Evolutionary conservation across 2,797 vertebrate genomes (phyloP).

Genomic region (Muscicapa striata): DNA sequence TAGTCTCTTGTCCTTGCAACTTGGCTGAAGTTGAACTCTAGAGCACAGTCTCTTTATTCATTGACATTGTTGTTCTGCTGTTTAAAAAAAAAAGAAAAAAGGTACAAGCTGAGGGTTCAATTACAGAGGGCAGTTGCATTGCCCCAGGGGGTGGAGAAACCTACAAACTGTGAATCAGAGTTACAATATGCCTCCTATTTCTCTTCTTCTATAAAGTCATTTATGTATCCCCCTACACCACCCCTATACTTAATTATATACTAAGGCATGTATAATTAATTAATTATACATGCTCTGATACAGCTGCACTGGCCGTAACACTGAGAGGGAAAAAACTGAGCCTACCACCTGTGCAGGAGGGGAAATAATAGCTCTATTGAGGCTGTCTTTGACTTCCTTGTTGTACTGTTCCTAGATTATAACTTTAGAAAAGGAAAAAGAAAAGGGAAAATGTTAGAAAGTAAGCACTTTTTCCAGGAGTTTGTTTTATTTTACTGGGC

Average conservation of each 20-base stretch:
- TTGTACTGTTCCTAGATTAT: background rate
- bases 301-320: conserved; percentile 30
- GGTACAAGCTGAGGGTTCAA: conserved; percentile 4
- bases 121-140: conserved; percentile 43
- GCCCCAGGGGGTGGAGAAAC: conserved; percentile 30
- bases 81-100: background rate
- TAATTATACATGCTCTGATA: conserved; percentile 58
- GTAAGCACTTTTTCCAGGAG: background rate
- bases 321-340: conserved; percentile 26
- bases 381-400: background rate
- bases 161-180: conserved; percentile 4
- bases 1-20: background rate
- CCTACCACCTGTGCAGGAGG: conserved; percentile 54
- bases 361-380: conserved; percentile 50
- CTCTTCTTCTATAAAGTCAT: background rate
- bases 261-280: conserved; percentile 62
- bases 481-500: background rate
- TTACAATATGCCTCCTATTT: conserved; percentile 25
- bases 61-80: background rate
- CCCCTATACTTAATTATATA: conserved; percentile 49
- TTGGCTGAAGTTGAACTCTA: background rate
- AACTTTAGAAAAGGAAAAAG: background rate
- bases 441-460: background rate
- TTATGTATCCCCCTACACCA: background rate
- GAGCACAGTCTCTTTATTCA: background rate